phyloP scores from a whole-genome alignment of 2,797 vertebrate genomes.

The Girardinus metallicus region DNA sequence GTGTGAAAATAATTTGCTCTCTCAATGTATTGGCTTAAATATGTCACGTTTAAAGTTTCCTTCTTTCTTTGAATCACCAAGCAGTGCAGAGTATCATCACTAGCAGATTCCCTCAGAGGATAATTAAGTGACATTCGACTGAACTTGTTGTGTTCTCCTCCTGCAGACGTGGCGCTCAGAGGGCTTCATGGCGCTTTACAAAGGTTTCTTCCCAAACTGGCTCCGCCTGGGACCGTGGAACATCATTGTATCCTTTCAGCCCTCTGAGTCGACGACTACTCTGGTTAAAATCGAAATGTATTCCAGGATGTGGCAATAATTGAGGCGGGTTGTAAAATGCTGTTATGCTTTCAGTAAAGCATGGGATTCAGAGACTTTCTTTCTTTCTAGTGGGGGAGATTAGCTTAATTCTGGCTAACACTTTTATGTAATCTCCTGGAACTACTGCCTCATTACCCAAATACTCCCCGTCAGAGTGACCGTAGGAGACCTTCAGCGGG shows the following conservation, averaged over 20 bases:
- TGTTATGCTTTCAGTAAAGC: conserved; percentile 9
- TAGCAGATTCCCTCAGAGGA: conserved; percentile 7
- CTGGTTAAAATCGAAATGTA: conserved; percentile 21
- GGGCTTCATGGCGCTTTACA: conserved; percentile 96
- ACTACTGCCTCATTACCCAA: conserved; percentile 25
- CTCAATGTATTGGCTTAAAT: neutral
- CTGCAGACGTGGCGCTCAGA: conserved; percentile 92
- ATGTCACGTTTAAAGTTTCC: neutral
- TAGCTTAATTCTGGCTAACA: conserved; percentile 33
- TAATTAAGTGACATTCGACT: conserved; percentile 23
- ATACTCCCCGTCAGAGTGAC: neutral
- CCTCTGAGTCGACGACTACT: conserved; percentile 13
- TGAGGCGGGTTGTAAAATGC: conserved; percentile 12
- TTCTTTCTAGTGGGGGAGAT: conserved; percentile 13
- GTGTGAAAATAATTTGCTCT: neutral
- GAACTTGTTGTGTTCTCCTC: conserved; percentile 41
- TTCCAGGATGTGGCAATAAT: conserved; percentile 20
- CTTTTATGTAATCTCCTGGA: conserved; percentile 46
- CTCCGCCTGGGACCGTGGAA: conserved; percentile 97
- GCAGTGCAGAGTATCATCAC: neutral
- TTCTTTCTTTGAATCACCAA: neutral
- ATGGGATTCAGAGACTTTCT: conserved; percentile 7
- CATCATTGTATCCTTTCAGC: conserved; percentile 96
- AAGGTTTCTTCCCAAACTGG: conserved; percentile 98
- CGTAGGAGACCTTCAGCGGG: neutral